phyloP scores from a whole-genome alignment of 2,113 vertebrate species.

The Siphamia tubifer region DNA sequence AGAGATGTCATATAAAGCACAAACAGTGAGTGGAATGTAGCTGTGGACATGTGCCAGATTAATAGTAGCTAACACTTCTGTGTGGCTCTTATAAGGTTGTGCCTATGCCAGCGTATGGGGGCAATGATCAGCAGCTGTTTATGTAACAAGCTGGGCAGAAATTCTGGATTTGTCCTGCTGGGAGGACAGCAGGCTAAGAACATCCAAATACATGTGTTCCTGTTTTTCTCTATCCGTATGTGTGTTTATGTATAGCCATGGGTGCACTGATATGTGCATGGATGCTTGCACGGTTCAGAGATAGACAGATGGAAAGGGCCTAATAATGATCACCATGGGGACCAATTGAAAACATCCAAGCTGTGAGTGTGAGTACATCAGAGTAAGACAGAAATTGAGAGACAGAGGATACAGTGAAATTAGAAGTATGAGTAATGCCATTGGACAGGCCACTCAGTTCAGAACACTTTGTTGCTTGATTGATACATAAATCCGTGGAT shows the following conservation, averaged over 20 bases:
- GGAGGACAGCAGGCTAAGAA: not conserved
- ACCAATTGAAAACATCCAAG: conserved; percentile 42
- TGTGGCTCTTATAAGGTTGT: not conserved
- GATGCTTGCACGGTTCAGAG: conserved; percentile 6
- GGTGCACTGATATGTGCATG: not conserved
- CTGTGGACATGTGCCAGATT: not conserved
- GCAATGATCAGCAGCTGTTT: not conserved
- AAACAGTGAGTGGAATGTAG: not conserved
- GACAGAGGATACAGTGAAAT: conserved; percentile 32
- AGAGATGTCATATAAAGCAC: not conserved
- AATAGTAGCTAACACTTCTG: not conserved
- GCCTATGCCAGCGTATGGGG: not conserved
- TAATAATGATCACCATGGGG: conserved; percentile 58
- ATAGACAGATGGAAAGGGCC: conserved; percentile 42
- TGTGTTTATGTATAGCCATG: not conserved
- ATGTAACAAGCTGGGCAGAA: not conserved
- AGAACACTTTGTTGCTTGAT: conserved; percentile 29
- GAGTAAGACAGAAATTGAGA: conserved; percentile 11
- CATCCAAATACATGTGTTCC: not conserved
- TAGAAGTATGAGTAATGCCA: conserved; percentile 38
- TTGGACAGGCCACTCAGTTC: conserved; percentile 19
- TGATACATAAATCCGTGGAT: conserved; percentile 31
- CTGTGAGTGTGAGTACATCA: conserved; percentile 21
- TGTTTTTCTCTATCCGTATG: not conserved
- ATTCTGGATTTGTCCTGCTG: not conserved